phyloP scores from a whole-genome alignment of 2,113 vertebrate genomes.

The Bufo gargarizans region DNA sequence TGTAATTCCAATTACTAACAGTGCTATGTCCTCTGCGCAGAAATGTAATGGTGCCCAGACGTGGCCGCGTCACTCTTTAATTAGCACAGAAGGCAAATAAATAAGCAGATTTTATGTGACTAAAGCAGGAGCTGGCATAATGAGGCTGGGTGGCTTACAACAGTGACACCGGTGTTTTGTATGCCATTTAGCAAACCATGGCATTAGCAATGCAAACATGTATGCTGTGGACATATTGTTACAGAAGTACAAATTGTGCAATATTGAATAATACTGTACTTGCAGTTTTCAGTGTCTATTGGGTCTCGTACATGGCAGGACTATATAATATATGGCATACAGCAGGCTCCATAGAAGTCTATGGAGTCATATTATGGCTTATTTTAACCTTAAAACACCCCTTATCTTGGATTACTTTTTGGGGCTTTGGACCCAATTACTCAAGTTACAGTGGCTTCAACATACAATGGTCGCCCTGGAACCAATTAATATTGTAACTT shows the following conservation, averaged over 20 bases:
- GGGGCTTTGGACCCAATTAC: too few species aligned
- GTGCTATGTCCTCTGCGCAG: not conserved
- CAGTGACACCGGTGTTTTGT: not conserved
- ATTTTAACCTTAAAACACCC: not conserved
- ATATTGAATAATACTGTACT: not conserved
- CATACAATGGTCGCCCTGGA: too few species aligned
- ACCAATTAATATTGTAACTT: too few species aligned
- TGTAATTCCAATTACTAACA: not conserved
- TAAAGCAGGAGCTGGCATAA: not conserved
- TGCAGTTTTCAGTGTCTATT: not conserved
- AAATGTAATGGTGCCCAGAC: conserved; percentile 4
- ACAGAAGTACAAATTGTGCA: not conserved
- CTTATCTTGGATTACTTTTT: too few species aligned
- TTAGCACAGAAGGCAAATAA: not conserved
- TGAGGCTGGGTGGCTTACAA: not conserved
- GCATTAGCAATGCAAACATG: not conserved
- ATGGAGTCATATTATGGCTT: not conserved
- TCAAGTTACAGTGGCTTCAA: too few species aligned
- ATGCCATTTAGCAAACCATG: not conserved
- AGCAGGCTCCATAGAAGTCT: too few species aligned
- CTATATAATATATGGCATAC: too few species aligned
- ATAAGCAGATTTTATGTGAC: not conserved
- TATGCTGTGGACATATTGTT: not conserved
- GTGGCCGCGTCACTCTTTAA: not conserved
- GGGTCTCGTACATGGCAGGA: not conserved